Conservation (phyloP, 1,140 invertebrate genomes). For the Anthonomus grandis region DNA sequence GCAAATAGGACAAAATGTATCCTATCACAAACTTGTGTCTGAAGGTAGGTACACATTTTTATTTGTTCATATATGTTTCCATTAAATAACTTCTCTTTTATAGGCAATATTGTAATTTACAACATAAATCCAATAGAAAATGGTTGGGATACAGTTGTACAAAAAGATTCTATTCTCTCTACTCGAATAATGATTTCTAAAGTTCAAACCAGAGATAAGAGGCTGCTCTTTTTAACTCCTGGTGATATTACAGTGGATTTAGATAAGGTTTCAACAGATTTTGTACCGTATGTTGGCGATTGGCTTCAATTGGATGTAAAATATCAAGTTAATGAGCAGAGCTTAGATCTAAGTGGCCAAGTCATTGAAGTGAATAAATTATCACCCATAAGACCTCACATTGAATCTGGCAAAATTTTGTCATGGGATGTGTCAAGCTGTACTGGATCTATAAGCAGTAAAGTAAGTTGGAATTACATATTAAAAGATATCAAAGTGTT, state of each 20-base stretch:
- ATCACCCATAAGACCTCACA: slow-evolving; percentile 53
- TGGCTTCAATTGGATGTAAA: slow-evolving; percentile 59
- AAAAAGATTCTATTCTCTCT: slow-evolving; percentile 30
- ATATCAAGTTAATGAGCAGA: slow-evolving; percentile 54
- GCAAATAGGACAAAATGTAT: slow-evolving; percentile 16
- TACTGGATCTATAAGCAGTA: slow-evolving; percentile 53
- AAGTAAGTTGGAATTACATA: no score
- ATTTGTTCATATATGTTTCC: neutral
- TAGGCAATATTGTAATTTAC: slow-evolving; percentile 19
- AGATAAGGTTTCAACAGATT: slow-evolving; percentile 45
- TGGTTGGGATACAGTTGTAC: slow-evolving; percentile 35
- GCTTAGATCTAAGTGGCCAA: slow-evolving; percentile 52
- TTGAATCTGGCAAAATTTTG: slow-evolving; percentile 53
- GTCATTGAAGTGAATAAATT: slow-evolving; percentile 58
- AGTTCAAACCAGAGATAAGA: slow-evolving; percentile 33
- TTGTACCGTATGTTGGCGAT: slow-evolving; percentile 59
- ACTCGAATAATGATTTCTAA: slow-evolving; percentile 37
- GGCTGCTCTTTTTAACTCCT: slow-evolving; percentile 32
- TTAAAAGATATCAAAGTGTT: no score
- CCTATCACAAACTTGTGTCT: slow-evolving; percentile 19
- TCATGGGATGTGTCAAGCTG: slow-evolving; percentile 50
- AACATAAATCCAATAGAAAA: slow-evolving; percentile 9
- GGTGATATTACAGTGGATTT: slow-evolving; percentile 40
- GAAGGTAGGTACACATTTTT: slow-evolving; percentile 6
- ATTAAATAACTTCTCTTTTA: neutral